Percentiles rank a stretch among this genome's conserved stretches.
phyloP scores from a whole-genome alignment of 1,140 invertebrate genomes.

The Sarcophaga bullata region DNA sequence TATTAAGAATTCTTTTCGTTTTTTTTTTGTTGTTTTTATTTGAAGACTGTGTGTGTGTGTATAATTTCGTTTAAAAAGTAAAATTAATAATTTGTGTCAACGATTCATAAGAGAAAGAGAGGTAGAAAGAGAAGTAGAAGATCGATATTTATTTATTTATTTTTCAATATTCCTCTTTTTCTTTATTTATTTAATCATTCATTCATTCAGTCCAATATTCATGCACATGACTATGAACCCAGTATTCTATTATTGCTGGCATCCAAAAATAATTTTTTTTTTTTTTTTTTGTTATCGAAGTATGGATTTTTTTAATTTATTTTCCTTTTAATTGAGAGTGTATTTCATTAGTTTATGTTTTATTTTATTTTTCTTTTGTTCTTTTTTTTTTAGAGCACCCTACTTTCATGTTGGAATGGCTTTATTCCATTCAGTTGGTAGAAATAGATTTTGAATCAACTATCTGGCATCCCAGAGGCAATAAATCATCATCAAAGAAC shows the following conservation, averaged over 20 bases:
- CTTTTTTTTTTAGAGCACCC: too few relatives aligned
- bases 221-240: not conserved
- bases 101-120: not conserved
- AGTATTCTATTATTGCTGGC: not conserved
- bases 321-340: slow-evolving; percentile 12
- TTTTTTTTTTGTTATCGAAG: not conserved
- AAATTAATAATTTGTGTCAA: slow-evolving; percentile 19
- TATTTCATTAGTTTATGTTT: not conserved
- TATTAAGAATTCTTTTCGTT: not conserved
- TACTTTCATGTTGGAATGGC: too few relatives aligned
- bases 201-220: not conserved
- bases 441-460: too few relatives aligned
- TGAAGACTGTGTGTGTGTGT: not conserved
- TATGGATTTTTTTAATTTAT: too few relatives aligned
- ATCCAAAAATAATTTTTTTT: not conserved
- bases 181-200: too few relatives aligned
- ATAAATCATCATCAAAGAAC: too few relatives aligned
- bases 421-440: too few relatives aligned
- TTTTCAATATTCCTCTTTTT: slow-evolving; percentile 21
- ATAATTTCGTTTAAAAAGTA: not conserved
- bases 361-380: too few relatives aligned
- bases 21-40: not conserved
- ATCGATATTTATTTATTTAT: not conserved
- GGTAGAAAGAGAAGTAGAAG: not conserved
- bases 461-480: too few relatives aligned